phyloP scores from a whole-genome alignment of 37 sponge, comb jelly and placozoan genomes.

The Spongilla lacustris region DNA sequence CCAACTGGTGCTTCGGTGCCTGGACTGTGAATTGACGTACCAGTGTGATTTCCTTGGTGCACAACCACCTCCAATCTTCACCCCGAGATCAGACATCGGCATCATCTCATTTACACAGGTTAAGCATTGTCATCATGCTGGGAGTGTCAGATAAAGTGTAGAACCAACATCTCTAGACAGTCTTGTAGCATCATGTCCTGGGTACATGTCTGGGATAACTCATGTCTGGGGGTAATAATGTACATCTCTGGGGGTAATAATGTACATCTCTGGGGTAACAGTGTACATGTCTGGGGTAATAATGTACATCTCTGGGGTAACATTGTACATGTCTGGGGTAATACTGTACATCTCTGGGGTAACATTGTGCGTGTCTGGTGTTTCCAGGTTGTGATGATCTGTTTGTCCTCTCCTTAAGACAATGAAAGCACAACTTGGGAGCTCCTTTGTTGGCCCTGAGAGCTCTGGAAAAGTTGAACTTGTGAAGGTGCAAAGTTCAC shows the following conservation, averaged over 20 bases:
- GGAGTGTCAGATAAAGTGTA: no score
- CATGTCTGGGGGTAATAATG: no score
- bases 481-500: constrained; percentile 21
- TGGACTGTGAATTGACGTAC: constrained; percentile 60
- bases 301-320: no score
- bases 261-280: no score
- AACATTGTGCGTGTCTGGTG: background rate
- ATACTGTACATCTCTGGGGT: no score
- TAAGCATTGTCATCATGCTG: no score
- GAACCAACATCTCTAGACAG: constrained; percentile 9
- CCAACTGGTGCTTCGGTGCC: constrained; percentile 29
- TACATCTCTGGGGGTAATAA: no score
- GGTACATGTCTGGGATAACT: no score
- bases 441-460: constrained; percentile 52
- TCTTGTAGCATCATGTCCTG: no score
- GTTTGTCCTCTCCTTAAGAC: constrained; percentile 8
- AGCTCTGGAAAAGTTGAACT: constrained; percentile 56
- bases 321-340: background rate
- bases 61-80: constrained; percentile 50
- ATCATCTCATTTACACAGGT: constrained; percentile 67
- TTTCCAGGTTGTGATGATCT: background rate
- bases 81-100: constrained; percentile 53
- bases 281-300: no score
- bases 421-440: constrained; percentile 24
- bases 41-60: constrained; percentile 71